Evolutionary conservation across 2,888 invertebrate species (phyloP).

Genomic region (Harpagoxenus sublaevis): DNA sequence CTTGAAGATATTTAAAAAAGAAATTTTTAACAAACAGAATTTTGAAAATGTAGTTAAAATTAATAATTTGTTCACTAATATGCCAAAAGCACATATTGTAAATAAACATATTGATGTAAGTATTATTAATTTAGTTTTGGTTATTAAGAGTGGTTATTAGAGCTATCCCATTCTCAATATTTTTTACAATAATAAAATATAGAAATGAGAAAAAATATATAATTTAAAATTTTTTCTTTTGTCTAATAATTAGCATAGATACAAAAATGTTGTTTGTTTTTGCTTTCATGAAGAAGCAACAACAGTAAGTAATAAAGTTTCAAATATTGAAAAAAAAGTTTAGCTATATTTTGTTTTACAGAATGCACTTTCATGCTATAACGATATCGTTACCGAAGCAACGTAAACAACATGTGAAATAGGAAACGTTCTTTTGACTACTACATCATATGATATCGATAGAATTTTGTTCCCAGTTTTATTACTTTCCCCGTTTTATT

Average conservation of each 20-base stretch:
- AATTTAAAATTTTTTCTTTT: not conserved
- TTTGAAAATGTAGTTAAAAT: not conserved
- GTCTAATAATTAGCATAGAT: not conserved
- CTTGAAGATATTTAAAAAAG: not conserved
- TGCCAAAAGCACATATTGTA: not conserved
- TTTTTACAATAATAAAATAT: not conserved
- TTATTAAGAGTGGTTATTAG: not conserved
- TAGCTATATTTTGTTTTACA: not conserved
- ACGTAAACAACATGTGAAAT: constrained; percentile 46
- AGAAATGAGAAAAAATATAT: not conserved
- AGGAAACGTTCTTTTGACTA: constrained; percentile 46
- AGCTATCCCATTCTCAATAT: not conserved
- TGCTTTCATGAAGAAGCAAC: not conserved
- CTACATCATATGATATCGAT: constrained; percentile 29
- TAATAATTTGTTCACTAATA: not conserved
- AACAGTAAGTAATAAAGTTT: not conserved
- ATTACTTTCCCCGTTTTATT: not conserved
- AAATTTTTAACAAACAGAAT: not conserved
- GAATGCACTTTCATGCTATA: not conserved
- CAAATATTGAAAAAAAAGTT: constrained; percentile 5
- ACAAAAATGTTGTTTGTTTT: not conserved
- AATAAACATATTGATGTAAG: not conserved
- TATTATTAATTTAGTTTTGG: not conserved
- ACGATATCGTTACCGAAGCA: constrained; percentile 19
- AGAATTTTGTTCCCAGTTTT: constrained; percentile 13